Percentiles rank a stretch among this genome's conserved stretches.
phyloP scores from a whole-genome alignment of 2,888 invertebrate species.

The Catocala nupta region DNA sequence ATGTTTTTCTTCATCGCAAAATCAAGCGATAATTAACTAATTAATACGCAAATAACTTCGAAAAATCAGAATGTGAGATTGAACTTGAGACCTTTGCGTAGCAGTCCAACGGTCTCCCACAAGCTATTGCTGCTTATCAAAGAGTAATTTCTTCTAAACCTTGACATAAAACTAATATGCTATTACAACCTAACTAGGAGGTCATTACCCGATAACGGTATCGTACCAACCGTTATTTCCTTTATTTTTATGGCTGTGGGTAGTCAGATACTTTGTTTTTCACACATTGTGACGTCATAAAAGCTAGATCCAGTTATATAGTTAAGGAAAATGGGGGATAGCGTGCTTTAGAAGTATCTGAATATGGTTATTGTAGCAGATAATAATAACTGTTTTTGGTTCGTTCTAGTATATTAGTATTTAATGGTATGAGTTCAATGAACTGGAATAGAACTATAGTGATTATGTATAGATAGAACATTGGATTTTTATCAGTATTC shows the following conservation, averaged over 20 bases:
- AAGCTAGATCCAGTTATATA: slow-evolving; percentile 10
- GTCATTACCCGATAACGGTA: slow-evolving; percentile 35
- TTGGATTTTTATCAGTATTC: too few relatives aligned
- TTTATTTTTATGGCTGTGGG: slow-evolving; percentile 32
- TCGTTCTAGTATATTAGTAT: background rate
- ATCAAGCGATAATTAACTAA: too few relatives aligned
- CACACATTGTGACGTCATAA: slow-evolving; percentile 17
- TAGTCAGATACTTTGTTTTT: slow-evolving; percentile 32
- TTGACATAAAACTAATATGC: slow-evolving; percentile 24
- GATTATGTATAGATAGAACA: too few relatives aligned
- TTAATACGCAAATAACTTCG: too few relatives aligned
- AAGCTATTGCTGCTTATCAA: too few relatives aligned
- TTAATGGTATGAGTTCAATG: too few relatives aligned
- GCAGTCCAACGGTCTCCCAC: too few relatives aligned
- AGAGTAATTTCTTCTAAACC: background rate
- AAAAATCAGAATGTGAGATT: too few relatives aligned
- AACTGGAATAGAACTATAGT: too few relatives aligned
- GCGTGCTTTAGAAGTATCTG: slow-evolving; percentile 12
- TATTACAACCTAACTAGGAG: slow-evolving; percentile 20
- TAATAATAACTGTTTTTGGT: background rate
- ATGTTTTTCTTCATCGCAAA: too few relatives aligned
- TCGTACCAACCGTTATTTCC: slow-evolving; percentile 13
- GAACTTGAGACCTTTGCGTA: too few relatives aligned
- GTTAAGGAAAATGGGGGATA: slow-evolving; percentile 25
- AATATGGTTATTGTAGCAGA: slow-evolving; percentile 6